phyloP scores from a whole-genome alignment of 2,888 invertebrate genomes.

The Drosophila nr. perissopoda region DNA sequence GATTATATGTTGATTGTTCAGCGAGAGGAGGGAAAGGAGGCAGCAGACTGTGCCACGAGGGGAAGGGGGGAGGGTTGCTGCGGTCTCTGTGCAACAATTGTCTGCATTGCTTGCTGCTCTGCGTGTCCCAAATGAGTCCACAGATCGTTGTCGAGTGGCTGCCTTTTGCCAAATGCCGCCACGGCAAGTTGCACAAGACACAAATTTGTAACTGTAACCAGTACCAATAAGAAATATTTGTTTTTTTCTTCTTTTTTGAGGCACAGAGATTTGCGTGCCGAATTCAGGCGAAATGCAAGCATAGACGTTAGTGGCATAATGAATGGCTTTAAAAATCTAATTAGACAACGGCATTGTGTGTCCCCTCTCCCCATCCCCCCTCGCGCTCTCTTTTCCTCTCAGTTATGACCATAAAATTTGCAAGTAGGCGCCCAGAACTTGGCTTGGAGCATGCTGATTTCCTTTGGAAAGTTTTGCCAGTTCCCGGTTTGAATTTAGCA shows the following conservation, averaged over 20 bases:
- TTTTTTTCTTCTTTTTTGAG: not conserved
- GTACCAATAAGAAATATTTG: constrained; percentile 15
- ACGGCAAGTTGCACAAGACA: constrained; percentile 45
- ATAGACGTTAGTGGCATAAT: constrained; percentile 35
- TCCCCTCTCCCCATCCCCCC: too few relatives aligned
- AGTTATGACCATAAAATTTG: constrained; percentile 51
- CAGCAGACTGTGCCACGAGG: not conserved
- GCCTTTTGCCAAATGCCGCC: constrained; percentile 55
- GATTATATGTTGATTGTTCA: constrained; percentile 40
- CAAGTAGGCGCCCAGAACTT: constrained; percentile 24
- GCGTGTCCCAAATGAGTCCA: constrained; percentile 48
- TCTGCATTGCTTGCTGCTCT: constrained; percentile 39
- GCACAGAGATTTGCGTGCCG: constrained; percentile 47
- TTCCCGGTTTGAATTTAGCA: constrained; percentile 40
- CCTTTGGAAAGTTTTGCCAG: constrained; percentile 31
- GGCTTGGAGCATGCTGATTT: not conserved
- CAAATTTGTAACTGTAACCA: constrained; percentile 31
- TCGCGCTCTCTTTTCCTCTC: not conserved
- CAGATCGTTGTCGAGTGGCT: constrained; percentile 13
- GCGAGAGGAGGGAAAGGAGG: not conserved
- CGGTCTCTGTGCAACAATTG: constrained; percentile 33
- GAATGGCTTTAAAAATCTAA: constrained; percentile 70
- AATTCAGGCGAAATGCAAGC: constrained; percentile 15
- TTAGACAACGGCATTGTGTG: constrained; percentile 61
- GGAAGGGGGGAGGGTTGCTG: not conserved